Conservation (phyloP, 2,797 vertebrate genomes). For the Pelobates cultripes region DNA sequence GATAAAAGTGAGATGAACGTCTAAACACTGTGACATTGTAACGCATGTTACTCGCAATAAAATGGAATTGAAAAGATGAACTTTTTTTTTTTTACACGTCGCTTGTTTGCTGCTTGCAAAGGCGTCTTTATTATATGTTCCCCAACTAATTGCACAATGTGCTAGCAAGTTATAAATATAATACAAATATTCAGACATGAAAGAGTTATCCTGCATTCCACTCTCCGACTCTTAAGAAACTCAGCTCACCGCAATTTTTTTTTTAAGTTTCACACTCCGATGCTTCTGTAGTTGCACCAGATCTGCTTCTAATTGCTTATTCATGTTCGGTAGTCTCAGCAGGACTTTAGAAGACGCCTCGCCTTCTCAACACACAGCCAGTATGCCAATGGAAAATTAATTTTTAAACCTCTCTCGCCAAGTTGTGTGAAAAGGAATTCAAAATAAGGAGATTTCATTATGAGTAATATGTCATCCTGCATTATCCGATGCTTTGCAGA, state of each 20-base stretch:
- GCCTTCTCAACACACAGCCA: constrained; percentile 39
- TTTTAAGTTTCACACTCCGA: constrained; percentile 50
- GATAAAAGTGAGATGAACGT: too few species aligned
- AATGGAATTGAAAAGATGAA: too few species aligned
- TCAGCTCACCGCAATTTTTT: constrained; percentile 25
- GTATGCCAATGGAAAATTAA: constrained; percentile 56
- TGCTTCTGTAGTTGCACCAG: constrained; percentile 48
- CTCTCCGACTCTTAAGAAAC: constrained; percentile 1
- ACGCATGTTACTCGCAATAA: too few species aligned
- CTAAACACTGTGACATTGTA: too few species aligned
- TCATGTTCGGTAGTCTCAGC: constrained; percentile 52
- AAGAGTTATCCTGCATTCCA: constrained; percentile 9
- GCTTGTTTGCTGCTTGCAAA: too few species aligned
- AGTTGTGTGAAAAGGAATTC: constrained; percentile 55
- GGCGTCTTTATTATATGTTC: too few species aligned
- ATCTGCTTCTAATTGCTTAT: constrained; percentile 54
- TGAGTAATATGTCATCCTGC: constrained; percentile 52
- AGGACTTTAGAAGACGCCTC: constrained; percentile 46
- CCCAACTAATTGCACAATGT: too few species aligned
- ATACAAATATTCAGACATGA: too few species aligned
- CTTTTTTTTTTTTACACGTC: too few species aligned
- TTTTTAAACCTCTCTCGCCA: constrained; percentile 55
- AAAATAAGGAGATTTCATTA: constrained; percentile 56
- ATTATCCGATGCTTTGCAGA: constrained; percentile 51
- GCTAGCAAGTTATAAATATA: too few species aligned